Evolutionary conservation across 2,113 vertebrate species (phyloP).

Genomic region (Aphyosemion australe): DNA sequence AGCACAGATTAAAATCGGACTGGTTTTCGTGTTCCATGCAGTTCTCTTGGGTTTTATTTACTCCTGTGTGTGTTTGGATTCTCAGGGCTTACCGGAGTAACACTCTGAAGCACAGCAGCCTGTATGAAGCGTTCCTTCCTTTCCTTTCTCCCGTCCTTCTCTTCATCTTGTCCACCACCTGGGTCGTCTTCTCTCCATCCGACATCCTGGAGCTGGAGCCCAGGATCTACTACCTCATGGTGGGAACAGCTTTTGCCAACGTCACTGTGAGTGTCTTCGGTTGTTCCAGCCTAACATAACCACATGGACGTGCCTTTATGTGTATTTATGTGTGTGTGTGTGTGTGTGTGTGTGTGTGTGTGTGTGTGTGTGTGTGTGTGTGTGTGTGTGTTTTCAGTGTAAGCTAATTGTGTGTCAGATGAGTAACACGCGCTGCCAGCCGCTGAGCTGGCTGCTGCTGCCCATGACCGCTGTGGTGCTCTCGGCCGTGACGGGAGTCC

Average conservation of each 20-base stretch:
- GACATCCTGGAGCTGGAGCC: constrained; percentile 89
- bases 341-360: background rate
- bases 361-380: background rate
- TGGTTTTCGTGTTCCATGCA: background rate
- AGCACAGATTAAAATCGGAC: constrained; percentile 45
- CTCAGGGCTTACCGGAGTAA: constrained; percentile 86
- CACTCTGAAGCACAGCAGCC: constrained; percentile 89
- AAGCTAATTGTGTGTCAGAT: constrained; percentile 98
- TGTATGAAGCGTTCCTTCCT: constrained; percentile 91
- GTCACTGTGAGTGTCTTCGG: constrained; percentile 85
- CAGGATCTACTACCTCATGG: constrained; percentile 94
- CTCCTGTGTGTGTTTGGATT: background rate
- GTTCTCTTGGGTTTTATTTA: constrained; percentile 1
- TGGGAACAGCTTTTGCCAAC: constrained; percentile 95
- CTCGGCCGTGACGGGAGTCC: constrained; percentile 70
- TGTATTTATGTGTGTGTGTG: background rate
- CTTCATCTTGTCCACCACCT: constrained; percentile 87
- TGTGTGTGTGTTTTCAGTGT: constrained; percentile 80
- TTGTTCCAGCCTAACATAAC: background rate
- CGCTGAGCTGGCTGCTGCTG: constrained; percentile 90
- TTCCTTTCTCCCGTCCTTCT: constrained; percentile 91
- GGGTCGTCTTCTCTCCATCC: constrained; percentile 86
- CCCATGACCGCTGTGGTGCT: constrained; percentile 83
- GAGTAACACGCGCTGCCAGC: constrained; percentile 93
- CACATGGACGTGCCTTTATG: background rate